A percentile compares a stretch with the other conserved stretches of the same genome.
Conservation (phyloP, 92 coral and sea anemone species). For the Umimayanthus chanpuru region DNA sequence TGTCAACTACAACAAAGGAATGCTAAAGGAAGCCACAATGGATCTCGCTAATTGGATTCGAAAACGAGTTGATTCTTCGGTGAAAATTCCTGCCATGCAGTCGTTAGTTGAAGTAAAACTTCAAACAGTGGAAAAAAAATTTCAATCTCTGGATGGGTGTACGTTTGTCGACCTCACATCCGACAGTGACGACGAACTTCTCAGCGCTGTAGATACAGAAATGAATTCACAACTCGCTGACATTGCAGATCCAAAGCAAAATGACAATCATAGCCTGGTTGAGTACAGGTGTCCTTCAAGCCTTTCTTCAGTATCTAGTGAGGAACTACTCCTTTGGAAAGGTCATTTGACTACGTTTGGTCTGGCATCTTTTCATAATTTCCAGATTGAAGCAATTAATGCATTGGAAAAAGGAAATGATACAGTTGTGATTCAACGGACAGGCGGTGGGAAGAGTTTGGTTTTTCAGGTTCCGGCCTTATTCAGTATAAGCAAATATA, state of each 20-base stretch:
- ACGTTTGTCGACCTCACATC: neutral
- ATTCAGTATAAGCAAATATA: neutral
- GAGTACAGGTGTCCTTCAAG: neutral
- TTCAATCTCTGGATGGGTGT: neutral
- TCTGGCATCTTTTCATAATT: neutral
- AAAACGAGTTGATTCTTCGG: constrained; percentile 20
- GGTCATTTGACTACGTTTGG: constrained; percentile 48
- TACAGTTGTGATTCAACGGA: constrained; percentile 42
- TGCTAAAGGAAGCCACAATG: neutral
- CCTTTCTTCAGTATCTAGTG: constrained; percentile 10
- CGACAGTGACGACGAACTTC: neutral
- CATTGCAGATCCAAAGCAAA: neutral
- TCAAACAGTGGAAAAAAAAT: neutral
- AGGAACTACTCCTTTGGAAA: constrained; percentile 34
- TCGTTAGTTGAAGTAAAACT: neutral
- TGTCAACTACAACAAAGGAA: neutral
- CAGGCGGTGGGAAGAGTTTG: constrained; percentile 48
- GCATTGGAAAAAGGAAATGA: constrained; percentile 39
- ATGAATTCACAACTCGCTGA: neutral
- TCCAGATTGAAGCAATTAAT: constrained; percentile 23
- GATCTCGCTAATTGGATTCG: constrained; percentile 35
- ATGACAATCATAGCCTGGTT: neutral
- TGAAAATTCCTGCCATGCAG: neutral
- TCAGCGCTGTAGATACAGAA: neutral
- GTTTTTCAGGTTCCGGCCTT: constrained; percentile 38